Base-by-base conservation (phyloP, 2,113 vertebrate genomes). In the Rhadina sibilatrix region DNA sequence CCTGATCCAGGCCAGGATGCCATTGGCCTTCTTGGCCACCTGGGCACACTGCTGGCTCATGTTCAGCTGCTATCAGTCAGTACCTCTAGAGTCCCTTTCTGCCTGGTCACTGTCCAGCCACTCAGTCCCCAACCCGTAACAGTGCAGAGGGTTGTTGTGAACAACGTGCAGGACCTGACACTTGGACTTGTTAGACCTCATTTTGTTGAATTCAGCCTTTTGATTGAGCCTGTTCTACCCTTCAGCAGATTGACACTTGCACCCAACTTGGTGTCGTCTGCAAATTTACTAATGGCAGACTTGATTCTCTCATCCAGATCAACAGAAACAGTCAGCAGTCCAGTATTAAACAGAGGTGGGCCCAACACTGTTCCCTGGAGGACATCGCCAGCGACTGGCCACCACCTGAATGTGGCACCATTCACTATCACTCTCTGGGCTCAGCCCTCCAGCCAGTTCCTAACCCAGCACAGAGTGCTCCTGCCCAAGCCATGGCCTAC, bases 381-480 rank as follows among this genome's bases (percentile, higher is more conserved):
- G 31, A 42, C 9, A 9, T 17, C 31, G 25, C 30, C 24, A 21
- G 35, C 65, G 35, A 42, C 35, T 11, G 52, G 10, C 5, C 5
- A 5, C 20, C 4, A 11, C 5, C 11, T 66, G 70, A 22, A 50
- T 31, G 30, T 30, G 9, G 42, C 12, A 9, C 10, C 10, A 2
- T 66, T 35, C 52, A 57, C 31, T 2, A 4, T 21, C 13, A 15
- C 44, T 25, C 52, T 35, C 44, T 42, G 16, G 42, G 24, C 12
- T 1, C 0, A 0, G 35, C 24, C 35, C 0, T 31, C 6, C 30
- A 65, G 60, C 23, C 50, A 47, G 24, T 47, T 65, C 52, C 1
- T 35, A 42, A 31, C 17, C 30, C 31, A 66, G 16, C 11, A 8
- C 11, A 24, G 31, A 50, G 9, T 25, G 21, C 27, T 35, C 71